Evolutionary conservation across 2,888 invertebrate species (phyloP), one percentile per base, ranked within the genome.

Genomic region (Glaucopsyche alexis): DNA sequence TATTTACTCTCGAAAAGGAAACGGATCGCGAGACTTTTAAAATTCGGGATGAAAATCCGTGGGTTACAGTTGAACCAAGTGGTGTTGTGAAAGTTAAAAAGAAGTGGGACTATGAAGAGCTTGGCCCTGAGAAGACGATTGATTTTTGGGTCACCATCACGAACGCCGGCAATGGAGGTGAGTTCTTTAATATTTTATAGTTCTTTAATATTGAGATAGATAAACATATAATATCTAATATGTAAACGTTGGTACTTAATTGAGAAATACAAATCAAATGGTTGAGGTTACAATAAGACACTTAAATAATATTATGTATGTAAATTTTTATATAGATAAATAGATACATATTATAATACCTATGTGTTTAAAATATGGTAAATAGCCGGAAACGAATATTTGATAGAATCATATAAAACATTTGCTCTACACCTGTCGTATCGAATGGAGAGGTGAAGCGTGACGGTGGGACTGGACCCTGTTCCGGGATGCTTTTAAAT

Each of bases 91-190:
- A 96, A 83, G 98, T 98, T 78, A 98, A 97, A 91, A 97, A 98
- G 95, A 98, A 98, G 95, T 98, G 98, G 98, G 98, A 98, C 94
- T 98, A 97, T 89, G 98, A 98, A 85, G 98, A 98, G 84, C 90
- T 98, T 70, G 98, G 98, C 42, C 97, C 97, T 2, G 98, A 98
- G 91, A 98, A 98, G 88, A 98, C 97, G 14, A 98, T 98, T 83
- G 98, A 98, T 89, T 98, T 98, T 88, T 98, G 98, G 98, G 98
- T 98, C 72, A 97, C 97, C 73, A 98, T 98, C 82, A 97, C 97
- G 74, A 98, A 98, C 88, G 95, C 96, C 77, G 97, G 97, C 93
- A 96, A 96, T 87, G 96, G 96, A 94, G 97, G 97, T 97, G 86
- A 95, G 96, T 94, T 14, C n/a, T 70, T 38, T 42, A n/a, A 66